Conservation (phyloP, 53 echinoderm and acorn worm genomes). For the Paracentrotus lividus region DNA sequence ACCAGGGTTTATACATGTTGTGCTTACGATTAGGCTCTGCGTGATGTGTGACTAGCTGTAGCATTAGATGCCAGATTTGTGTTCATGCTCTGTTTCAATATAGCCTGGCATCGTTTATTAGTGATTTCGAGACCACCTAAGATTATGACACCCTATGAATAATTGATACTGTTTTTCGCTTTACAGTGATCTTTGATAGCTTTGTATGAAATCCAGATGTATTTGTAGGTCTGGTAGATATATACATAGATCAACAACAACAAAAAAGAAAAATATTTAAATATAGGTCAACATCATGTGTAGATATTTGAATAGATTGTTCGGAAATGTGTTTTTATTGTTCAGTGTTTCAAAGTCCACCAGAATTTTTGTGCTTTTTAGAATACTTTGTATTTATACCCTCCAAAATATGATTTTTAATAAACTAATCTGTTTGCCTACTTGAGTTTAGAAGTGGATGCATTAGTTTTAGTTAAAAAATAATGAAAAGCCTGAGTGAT, state of each 20-base stretch:
- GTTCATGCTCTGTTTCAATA: background rate
- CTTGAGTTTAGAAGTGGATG: too few species aligned
- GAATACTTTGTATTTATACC: too few species aligned
- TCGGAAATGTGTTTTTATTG: background rate
- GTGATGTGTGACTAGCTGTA: too few species aligned
- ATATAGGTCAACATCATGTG: background rate
- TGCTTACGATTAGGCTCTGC: too few species aligned
- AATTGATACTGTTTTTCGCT: background rate
- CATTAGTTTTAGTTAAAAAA: too few species aligned
- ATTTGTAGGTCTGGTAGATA: background rate
- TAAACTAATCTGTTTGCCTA: too few species aligned
- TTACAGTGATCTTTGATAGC: background rate
- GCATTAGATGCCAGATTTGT: conserved; percentile 22
- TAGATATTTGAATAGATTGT: background rate
- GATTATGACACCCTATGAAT: background rate
- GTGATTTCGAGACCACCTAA: background rate
- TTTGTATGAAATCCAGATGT: background rate
- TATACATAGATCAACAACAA: background rate
- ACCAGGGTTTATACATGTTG: too few species aligned
- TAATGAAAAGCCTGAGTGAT: too few species aligned
- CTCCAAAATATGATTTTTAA: too few species aligned
- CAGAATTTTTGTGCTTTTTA: too few species aligned
- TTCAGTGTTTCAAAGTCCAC: background rate
- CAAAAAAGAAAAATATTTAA: background rate
- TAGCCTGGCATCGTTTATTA: background rate